Percentiles rank a stretch among this genome's conserved stretches.
phyloP scores from a whole-genome alignment of 2,888 invertebrate species.

The Mesorhabditis sp. region DNA sequence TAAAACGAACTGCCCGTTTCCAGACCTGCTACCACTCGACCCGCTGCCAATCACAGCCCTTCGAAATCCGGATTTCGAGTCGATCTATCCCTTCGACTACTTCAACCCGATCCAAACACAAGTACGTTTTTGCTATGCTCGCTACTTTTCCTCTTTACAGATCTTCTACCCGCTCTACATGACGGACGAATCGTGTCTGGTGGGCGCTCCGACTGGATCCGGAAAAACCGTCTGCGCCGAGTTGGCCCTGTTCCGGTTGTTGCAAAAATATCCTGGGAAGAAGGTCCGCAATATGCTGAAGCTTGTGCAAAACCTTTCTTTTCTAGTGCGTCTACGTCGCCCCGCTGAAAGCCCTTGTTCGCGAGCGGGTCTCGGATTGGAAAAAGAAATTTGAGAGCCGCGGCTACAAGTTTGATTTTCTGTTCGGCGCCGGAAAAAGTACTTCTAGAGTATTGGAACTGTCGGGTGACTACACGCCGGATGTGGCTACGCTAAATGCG shows the following conservation, averaged over 20 bases:
- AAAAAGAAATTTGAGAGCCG: slow-evolving; percentile 73
- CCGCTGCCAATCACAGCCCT: slow-evolving; percentile 82
- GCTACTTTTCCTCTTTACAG: slow-evolving; percentile 66
- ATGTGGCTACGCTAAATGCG: slow-evolving; percentile 75
- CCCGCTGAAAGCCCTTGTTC: slow-evolving; percentile 91
- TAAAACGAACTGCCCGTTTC: slow-evolving; percentile 8
- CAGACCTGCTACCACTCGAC: slow-evolving; percentile 81
- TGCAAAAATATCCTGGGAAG: slow-evolving; percentile 44
- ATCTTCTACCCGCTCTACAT: slow-evolving; percentile 93
- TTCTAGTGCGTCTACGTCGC: slow-evolving; percentile 85
- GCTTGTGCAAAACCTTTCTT: background rate
- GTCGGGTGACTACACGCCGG: slow-evolving; percentile 87
- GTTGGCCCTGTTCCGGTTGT: slow-evolving; percentile 77
- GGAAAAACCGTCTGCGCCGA: slow-evolving; percentile 98
- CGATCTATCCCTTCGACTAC: slow-evolving; percentile 82
- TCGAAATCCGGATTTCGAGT: slow-evolving; percentile 74
- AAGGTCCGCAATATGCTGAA: slow-evolving; percentile 31
- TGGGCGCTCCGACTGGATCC: slow-evolving; percentile 93
- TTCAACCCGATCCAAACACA: slow-evolving; percentile 81
- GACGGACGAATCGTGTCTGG: slow-evolving; percentile 82
- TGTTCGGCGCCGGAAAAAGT: slow-evolving; percentile 7
- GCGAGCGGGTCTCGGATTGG: slow-evolving; percentile 95
- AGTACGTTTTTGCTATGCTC: slow-evolving; percentile 15
- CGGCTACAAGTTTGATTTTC: slow-evolving; percentile 65
- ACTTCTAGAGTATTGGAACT: slow-evolving; percentile 76